Percentiles rank a stretch among this genome's conserved stretches.
Evolutionary conservation across 2,888 invertebrate species (phyloP).

Genomic region (Rapana venosa): DNA sequence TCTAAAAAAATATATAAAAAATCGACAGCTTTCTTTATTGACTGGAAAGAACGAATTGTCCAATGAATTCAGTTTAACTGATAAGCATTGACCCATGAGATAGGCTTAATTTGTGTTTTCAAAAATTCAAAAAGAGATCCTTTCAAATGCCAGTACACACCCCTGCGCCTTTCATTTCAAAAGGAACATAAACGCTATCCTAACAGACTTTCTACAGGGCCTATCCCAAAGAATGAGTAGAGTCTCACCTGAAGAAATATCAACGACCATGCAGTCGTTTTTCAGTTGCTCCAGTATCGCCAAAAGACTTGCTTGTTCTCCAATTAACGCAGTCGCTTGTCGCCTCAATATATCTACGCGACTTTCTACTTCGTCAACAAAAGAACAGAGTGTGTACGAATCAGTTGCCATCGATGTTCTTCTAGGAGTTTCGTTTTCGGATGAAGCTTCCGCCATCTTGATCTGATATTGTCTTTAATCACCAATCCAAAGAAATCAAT

Average conservation of each 20-base stretch:
- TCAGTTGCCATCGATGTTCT: slow-evolving; percentile 13
- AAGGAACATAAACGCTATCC: no score
- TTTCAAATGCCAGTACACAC: no score
- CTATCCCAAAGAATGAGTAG: no score
- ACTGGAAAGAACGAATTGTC: no score
- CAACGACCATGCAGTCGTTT: slow-evolving; percentile 44
- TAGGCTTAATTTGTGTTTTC: no score
- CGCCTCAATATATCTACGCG: slow-evolving; percentile 46
- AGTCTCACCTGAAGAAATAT: slow-evolving; percentile 44
- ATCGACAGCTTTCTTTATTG: no score
- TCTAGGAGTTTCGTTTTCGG: background rate
- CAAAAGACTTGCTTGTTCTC: slow-evolving; percentile 50
- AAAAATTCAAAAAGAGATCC: no score
- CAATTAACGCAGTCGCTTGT: slow-evolving; percentile 40
- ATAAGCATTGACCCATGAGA: no score
- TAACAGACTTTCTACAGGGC: no score
- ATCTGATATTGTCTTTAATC: background rate
- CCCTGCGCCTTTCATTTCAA: no score
- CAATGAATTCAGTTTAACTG: no score
- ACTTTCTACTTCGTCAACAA: slow-evolving; percentile 52
- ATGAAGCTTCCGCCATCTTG: slow-evolving; percentile 26
- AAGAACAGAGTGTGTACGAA: slow-evolving; percentile 46
- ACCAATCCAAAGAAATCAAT: background rate
- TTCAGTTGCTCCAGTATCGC: slow-evolving; percentile 48
- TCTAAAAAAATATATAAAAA: no score